A percentile compares a stretch with the other conserved stretches of the same genome.
Evolutionary conservation across 2,113 vertebrate genomes (phyloP).

Genomic region (Gallinago undulata): DNA sequence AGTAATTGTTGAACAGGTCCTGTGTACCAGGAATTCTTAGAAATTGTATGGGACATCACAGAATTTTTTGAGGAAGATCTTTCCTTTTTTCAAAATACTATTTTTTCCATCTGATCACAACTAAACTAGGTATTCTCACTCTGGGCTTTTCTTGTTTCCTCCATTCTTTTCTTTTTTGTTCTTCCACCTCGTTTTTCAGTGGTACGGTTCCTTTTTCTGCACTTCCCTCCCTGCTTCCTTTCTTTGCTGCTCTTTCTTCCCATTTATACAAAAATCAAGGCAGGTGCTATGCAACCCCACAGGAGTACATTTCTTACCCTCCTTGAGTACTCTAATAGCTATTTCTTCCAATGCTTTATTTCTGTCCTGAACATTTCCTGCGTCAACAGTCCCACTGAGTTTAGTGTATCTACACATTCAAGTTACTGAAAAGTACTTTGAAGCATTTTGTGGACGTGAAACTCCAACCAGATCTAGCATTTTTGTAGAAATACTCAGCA

Average conservation of each 20-base stretch:
- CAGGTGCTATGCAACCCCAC: not conserved
- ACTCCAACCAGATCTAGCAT: not conserved
- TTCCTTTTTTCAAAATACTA: not conserved
- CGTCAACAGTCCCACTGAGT: not conserved
- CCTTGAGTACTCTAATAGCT: not conserved
- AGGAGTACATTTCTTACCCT: not conserved
- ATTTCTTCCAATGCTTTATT: not conserved
- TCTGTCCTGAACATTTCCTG: not conserved
- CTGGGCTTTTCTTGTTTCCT: not conserved
- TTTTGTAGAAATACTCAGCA: not conserved
- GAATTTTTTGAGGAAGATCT: not conserved
- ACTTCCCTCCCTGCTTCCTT: not conserved
- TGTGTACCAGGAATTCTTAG: not conserved
- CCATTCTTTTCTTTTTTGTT: not conserved
- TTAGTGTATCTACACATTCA: not conserved
- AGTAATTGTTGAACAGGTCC: not conserved
- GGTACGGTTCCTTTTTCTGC: rapidly evolving
- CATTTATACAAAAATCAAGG: not conserved
- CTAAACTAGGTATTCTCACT: not conserved
- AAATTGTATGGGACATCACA: not conserved
- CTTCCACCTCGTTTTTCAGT: not conserved
- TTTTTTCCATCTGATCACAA: not conserved
- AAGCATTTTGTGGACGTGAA: not conserved
- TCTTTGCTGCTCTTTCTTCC: not conserved
- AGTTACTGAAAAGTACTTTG: not conserved